Base-by-base conservation (phyloP, 1,140 invertebrate genomes). In the Oryzaephilus surinamensis region DNA sequence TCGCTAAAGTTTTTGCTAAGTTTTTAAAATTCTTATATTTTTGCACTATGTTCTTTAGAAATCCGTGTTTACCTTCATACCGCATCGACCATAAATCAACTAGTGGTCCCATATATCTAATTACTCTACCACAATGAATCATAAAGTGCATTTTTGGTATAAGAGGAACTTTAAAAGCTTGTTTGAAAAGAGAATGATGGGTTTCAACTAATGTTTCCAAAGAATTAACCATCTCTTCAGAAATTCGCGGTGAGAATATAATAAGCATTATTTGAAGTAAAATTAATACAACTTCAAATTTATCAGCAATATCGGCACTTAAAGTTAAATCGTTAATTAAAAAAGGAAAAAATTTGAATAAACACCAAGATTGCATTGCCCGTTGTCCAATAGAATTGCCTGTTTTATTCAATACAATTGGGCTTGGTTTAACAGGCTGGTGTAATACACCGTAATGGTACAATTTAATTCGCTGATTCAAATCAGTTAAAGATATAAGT, bases 401-500 rank as follows among this genome's bases (percentile, higher is more conserved):
- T 3, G 13, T 4, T 30, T 30, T 30, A 13, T 30, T 12, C 16
- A 30, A 13, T 6, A 4, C 12, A 3, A 33, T 19, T 14, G 16
- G 16, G 15, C 32, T 33, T 4, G 15, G 32, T 19, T 33, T 33
- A 33, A 18, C 19, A 10, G 5, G 4, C 1, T 0, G 1, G 6
- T 33, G 4, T 19, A 19, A 4, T 1, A 4, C 5, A 2, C 35
- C 24, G 19, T 27, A 37, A 11, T 28, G 4, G n/a, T 8, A 28
- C 6, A 15, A 3, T 10, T 28, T 2, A 7, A 37, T 14, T 11
- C 35, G 12, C 2, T 27, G 8, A 19, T 28, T 28, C 16, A 37
- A 15, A 2, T 42, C n/a, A 29, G 26, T 21, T n/a, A n/a, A n/a
- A 23, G 23, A 11, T n/a, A 36, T 35, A 12, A 29, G 5, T 3